These are phyloP conservation scores for Sturnus vulgaris DNA, from an alignment of 2,113 vertebrate genomes.

Conservation along the genomic window DNA sequence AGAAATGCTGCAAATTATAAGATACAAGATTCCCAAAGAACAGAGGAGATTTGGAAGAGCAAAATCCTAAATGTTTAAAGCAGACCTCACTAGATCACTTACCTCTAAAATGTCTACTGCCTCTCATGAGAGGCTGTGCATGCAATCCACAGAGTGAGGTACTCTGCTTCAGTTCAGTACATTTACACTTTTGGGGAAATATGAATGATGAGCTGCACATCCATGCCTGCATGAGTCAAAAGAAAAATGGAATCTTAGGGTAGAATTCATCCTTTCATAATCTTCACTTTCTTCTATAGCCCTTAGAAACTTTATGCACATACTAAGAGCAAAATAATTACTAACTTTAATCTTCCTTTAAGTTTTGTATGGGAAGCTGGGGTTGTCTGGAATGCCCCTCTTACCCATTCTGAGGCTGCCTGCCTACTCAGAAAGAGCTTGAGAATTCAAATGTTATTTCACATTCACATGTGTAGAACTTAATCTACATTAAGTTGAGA, in stretches of 20 bases:
- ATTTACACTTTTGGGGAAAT: background rate
- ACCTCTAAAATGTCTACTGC: background rate
- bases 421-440: background rate
- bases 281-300: background rate
- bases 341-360: background rate
- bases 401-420: background rate
- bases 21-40: background rate
- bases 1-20: background rate
- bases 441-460: background rate
- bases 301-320: background rate
- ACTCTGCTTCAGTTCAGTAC: background rate
- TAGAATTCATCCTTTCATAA: background rate
- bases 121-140: background rate
- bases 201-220: background rate
- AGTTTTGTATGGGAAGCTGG: background rate
- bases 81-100: background rate
- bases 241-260: background rate
- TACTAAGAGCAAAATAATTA: background rate
- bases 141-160: background rate
- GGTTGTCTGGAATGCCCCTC: background rate
- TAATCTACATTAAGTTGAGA: accelerated
- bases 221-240: background rate
- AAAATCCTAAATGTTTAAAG: background rate
- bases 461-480: background rate
- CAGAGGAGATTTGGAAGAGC: background rate